Evolutionary conservation across 2,888 invertebrate species (phyloP).

Genomic region (Parnassius orleans): DNA sequence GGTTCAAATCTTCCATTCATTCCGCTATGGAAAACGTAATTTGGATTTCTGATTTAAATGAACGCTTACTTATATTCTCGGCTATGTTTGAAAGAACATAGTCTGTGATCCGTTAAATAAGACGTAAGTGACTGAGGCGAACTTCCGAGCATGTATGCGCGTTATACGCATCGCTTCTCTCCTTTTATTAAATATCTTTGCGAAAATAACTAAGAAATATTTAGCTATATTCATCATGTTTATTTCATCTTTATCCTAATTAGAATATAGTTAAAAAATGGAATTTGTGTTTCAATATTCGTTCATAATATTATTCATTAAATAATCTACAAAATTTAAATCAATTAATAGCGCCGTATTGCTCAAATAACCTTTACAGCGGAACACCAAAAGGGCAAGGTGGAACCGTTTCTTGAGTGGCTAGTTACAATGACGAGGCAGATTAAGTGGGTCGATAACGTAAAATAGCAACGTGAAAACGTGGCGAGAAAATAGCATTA

Average conservation of each 20-base stretch:
- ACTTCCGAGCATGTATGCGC: slow-evolving; percentile 72
- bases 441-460: slow-evolving; percentile 77
- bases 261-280: neutral
- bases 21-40: slow-evolving; percentile 74
- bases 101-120: slow-evolving; percentile 72
- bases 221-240: neutral
- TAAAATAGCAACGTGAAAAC: slow-evolving; percentile 79
- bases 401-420: slow-evolving; percentile 65
- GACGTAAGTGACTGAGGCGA: slow-evolving; percentile 65
- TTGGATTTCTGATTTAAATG: slow-evolving; percentile 69
- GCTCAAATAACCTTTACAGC: slow-evolving; percentile 23
- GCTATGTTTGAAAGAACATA: slow-evolving; percentile 67
- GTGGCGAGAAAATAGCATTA: slow-evolving; percentile 81
- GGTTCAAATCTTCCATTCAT: slow-evolving; percentile 73
- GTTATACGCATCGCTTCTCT: slow-evolving; percentile 62
- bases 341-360: slow-evolving; percentile 15
- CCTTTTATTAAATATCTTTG: slow-evolving; percentile 34
- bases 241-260: no score
- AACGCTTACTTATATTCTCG: slow-evolving; percentile 53
- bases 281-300: neutral
- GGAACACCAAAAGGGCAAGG: slow-evolving; percentile 50
- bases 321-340: slow-evolving; percentile 5
- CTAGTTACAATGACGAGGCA: slow-evolving; percentile 77
- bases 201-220: slow-evolving; percentile 18
- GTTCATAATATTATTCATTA: no score